phyloP scores from a whole-genome alignment of 2,113 vertebrate species.

The Albula glossodonta region DNA sequence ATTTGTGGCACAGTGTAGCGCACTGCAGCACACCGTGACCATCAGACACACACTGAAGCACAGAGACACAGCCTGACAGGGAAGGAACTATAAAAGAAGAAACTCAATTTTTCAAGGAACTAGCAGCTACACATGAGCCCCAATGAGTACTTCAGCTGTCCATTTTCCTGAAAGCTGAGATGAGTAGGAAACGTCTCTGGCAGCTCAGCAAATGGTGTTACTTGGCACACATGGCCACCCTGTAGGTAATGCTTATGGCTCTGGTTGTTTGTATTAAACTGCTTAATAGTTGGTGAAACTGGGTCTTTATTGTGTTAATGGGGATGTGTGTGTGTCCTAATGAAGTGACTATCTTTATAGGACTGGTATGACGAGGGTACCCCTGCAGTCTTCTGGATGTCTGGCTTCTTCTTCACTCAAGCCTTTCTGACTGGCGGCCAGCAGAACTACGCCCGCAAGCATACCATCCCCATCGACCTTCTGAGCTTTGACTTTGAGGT shows the following conservation, averaged over 20 bases:
- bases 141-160: no score
- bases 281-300: no score
- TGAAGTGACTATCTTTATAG: constrained; percentile 50
- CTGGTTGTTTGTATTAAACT: no score
- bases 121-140: not conserved
- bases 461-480: constrained; percentile 82
- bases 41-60: not conserved
- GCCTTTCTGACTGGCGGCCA: constrained; percentile 87
- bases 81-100: not conserved
- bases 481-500: constrained; percentile 87
- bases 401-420: constrained; percentile 92
- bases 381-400: constrained; percentile 84
- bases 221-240: no score
- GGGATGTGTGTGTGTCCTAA: not conserved
- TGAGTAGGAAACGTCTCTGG: not conserved
- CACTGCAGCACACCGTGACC: not conserved
- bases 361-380: constrained; percentile 78
- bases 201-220: not conserved
- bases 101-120: not conserved
- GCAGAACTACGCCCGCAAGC: constrained; percentile 87
- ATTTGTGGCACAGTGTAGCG: not conserved
- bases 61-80: constrained; percentile 10
- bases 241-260: no score
- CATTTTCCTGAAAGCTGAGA: not conserved
- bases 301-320: no score